Percentiles rank a stretch among this genome's conserved stretches.
These are phyloP conservation scores for Stictonetta naevosa DNA, from an alignment of 2,113 vertebrate species.

Conservation along the genomic window DNA sequence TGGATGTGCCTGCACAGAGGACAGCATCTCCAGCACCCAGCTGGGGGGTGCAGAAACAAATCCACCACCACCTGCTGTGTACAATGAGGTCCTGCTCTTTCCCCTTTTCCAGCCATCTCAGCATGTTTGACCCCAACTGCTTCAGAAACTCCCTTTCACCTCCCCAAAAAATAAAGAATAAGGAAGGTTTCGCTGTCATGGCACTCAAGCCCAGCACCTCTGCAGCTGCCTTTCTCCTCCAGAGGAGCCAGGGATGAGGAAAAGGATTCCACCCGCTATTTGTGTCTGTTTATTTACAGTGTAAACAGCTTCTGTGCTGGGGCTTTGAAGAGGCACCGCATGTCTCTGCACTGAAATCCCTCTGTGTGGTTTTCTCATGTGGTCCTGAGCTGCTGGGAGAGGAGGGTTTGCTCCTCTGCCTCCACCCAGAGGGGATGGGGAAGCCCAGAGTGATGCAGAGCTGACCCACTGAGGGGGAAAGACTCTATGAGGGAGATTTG, in stretches of 20 bases:
- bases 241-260: neutral
- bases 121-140: neutral
- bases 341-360: conserved; percentile 59
- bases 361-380: conserved; percentile 58
- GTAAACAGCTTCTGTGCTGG: conserved; percentile 67
- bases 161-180: neutral
- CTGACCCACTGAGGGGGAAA: neutral
- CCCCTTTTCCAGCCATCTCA: neutral
- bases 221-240: neutral
- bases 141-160: neutral
- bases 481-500: neutral
- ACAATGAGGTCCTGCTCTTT: neutral
- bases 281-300: conserved; percentile 71
- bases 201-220: accelerated
- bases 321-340: conserved; percentile 66
- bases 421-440: neutral
- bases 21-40: neutral
- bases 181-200: neutral
- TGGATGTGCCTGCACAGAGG: neutral
- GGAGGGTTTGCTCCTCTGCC: neutral
- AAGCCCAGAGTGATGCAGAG: neutral
- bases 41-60: neutral
- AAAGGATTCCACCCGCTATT: conserved; percentile 26
- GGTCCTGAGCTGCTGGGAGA: neutral
- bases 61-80: neutral